These are phyloP conservation scores for Clarias batrachus DNA, from an alignment of 2,113 vertebrate genomes.

Conservation along the genomic window DNA sequence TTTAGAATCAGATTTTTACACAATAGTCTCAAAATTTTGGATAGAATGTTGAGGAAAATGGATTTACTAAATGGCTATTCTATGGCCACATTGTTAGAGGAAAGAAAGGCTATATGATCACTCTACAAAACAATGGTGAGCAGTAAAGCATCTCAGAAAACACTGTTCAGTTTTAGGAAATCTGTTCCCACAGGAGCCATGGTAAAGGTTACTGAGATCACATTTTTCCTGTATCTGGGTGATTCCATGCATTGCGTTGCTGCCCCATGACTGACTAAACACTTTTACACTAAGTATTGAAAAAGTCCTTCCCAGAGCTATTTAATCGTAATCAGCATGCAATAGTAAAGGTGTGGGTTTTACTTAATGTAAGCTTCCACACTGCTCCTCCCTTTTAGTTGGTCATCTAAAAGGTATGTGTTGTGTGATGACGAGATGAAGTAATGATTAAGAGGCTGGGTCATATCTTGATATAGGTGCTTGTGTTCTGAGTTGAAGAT, in stretches of 20 bases:
- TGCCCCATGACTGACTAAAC: neutral
- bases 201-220: neutral
- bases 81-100: neutral
- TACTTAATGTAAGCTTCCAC: constrained; percentile 93
- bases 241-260: too few species aligned
- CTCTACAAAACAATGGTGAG: neutral
- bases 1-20: neutral
- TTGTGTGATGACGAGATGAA: constrained; percentile 97
- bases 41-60: neutral
- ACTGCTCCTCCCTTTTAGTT: constrained; percentile 91
- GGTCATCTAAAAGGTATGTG: constrained; percentile 92
- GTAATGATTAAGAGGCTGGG: constrained; percentile 86
- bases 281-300: neutral
- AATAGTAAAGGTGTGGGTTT: constrained; percentile 7
- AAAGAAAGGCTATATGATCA: neutral
- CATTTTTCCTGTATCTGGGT: neutral
- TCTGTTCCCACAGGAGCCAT: neutral
- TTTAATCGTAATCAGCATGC: neutral
- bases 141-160: neutral
- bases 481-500: constrained; percentile 78
- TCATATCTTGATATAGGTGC: constrained; percentile 86
- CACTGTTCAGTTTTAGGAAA: neutral
- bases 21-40: neutral
- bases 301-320: neutral
- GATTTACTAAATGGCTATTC: neutral